phyloP scores from a whole-genome alignment of 2,797 vertebrate species.

The Urocyon cinereoargenteus region DNA sequence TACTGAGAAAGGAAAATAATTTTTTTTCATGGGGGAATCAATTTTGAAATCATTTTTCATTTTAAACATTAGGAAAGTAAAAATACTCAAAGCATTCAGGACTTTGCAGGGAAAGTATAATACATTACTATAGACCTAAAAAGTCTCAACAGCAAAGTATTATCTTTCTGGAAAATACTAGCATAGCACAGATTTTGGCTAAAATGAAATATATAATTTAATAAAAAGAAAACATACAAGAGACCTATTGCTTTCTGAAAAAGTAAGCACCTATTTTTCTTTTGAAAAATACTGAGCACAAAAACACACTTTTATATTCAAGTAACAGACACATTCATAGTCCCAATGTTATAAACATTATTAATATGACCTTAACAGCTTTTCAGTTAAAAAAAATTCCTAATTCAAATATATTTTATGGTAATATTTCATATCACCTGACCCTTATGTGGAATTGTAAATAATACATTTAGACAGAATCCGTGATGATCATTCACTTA shows the following conservation, averaged over 20 bases:
- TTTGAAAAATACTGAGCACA: background rate
- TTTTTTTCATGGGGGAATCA: background rate
- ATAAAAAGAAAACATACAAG: background rate
- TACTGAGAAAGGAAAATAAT: background rate
- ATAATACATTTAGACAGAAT: background rate
- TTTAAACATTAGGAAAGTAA: conserved; percentile 1
- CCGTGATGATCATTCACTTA: background rate
- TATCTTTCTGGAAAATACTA: background rate
- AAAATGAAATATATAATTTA: conserved; percentile 50
- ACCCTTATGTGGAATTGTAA: background rate
- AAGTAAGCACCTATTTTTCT: background rate
- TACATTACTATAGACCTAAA: background rate
- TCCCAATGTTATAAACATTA: background rate
- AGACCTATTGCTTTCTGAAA: background rate
- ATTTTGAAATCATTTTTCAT: conserved; percentile 11
- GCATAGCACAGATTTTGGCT: background rate
- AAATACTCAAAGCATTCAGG: background rate
- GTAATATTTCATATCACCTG: background rate
- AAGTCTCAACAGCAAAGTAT: background rate
- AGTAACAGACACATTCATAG: background rate
- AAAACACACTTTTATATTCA: background rate
- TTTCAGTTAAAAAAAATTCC: background rate
- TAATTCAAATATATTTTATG: background rate
- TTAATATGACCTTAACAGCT: background rate
- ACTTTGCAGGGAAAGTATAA: background rate